A percentile compares a stretch with the other conserved stretches of the same genome.
These are phyloP conservation scores for Chaenogobius annularis DNA, from an alignment of 2,113 vertebrate genomes.

Conservation along the genomic window DNA sequence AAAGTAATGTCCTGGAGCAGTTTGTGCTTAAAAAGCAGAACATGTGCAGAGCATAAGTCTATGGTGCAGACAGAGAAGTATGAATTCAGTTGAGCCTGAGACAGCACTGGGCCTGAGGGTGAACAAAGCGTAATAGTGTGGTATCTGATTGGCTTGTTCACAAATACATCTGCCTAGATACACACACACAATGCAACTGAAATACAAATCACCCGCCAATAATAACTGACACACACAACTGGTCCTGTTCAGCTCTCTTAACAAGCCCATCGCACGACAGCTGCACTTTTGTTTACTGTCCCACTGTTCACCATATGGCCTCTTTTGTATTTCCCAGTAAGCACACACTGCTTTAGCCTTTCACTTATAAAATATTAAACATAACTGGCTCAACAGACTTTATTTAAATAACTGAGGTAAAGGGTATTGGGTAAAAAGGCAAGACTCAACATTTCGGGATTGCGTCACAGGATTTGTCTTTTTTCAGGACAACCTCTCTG, in stretches of 20 bases:
- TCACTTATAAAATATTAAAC: slow-evolving; percentile 21
- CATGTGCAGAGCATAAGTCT: slow-evolving; percentile 9
- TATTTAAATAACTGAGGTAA: slow-evolving; percentile 16
- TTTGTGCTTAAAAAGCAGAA: slow-evolving; percentile 5
- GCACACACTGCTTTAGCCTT: slow-evolving; percentile 22
- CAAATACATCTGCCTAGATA: slow-evolving; percentile 58
- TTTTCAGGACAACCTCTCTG: slow-evolving; percentile 31
- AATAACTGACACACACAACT: slow-evolving; percentile 41
- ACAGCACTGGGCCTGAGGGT: slow-evolving; percentile 32
- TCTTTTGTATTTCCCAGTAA: slow-evolving; percentile 28
- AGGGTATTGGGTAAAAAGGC: slow-evolving; percentile 22
- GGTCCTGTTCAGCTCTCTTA: slow-evolving; percentile 24
- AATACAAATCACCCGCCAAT: slow-evolving; percentile 33
- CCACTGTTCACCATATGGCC: slow-evolving; percentile 39
- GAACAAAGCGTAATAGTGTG: slow-evolving; percentile 28
- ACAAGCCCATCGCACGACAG: slow-evolving; percentile 30
- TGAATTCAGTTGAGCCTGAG: slow-evolving; percentile 39
- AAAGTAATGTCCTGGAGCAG: not conserved
- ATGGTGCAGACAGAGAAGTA: slow-evolving; percentile 13
- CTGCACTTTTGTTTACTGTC: slow-evolving; percentile 29
- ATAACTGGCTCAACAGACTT: slow-evolving; percentile 5
- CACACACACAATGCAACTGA: slow-evolving; percentile 50
- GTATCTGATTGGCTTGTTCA: slow-evolving; percentile 29
- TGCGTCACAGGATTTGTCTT: slow-evolving; percentile 29
- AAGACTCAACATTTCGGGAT: slow-evolving; percentile 53